phyloP scores from a whole-genome alignment of 2,797 vertebrate species.

The Sylvilagus floridanus region DNA sequence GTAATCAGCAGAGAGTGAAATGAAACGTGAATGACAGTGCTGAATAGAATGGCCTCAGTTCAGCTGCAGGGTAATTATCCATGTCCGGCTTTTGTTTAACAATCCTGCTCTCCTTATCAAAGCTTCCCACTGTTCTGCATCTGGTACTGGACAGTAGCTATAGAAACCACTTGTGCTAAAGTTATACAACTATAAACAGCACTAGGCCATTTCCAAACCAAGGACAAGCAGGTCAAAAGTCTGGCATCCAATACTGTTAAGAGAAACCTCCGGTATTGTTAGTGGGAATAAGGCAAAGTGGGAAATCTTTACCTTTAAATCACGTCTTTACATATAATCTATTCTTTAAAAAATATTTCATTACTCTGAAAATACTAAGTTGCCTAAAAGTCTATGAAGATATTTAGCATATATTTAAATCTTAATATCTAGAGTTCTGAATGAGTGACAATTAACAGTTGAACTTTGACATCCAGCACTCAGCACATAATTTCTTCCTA shows the following conservation, averaged over 20 bases:
- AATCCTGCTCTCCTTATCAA: slow-evolving; percentile 82
- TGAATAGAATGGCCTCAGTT: slow-evolving; percentile 69
- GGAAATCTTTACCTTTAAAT: slow-evolving; percentile 32
- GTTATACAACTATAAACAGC: slow-evolving; percentile 85
- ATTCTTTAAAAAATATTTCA: slow-evolving; percentile 26
- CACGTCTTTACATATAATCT: not conserved
- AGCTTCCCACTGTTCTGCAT: slow-evolving; percentile 82
- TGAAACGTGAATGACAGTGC: slow-evolving; percentile 65
- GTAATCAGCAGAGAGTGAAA: slow-evolving; percentile 53
- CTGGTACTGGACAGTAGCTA: slow-evolving; percentile 86
- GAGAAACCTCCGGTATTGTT: slow-evolving; percentile 61
- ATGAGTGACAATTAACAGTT: slow-evolving; percentile 7
- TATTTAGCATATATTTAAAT: slow-evolving; percentile 43
- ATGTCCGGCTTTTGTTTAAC: slow-evolving; percentile 84
- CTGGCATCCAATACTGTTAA: slow-evolving; percentile 73
- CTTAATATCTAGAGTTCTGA: slow-evolving; percentile 48
- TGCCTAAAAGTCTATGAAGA: not conserved
- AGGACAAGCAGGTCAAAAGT: slow-evolving; percentile 79
- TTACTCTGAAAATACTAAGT: slow-evolving; percentile 21
- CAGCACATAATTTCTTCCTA: slow-evolving; percentile 44
- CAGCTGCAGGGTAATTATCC: slow-evolving; percentile 81
- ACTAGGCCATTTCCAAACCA: slow-evolving; percentile 74
- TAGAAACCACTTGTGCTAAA: slow-evolving; percentile 84
- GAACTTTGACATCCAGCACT: slow-evolving; percentile 54
- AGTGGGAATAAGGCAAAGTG: slow-evolving; percentile 33